Evolutionary conservation across 2,113 vertebrate species (phyloP), one percentile per base, ranked within the genome.

Genomic region (Oxyruncus cristatus): DNA sequence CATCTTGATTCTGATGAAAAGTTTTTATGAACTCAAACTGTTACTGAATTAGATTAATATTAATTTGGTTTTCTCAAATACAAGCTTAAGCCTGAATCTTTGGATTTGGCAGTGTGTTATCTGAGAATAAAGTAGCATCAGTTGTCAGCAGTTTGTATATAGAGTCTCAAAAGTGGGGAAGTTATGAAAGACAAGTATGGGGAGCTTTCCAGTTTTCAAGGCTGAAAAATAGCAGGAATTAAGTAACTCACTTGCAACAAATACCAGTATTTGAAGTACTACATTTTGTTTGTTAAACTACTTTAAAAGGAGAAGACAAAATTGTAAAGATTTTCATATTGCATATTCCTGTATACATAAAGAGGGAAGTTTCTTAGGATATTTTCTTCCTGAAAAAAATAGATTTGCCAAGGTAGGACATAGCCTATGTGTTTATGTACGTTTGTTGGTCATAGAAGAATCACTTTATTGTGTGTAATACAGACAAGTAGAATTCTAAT

Each of bases 271-370:
- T 90, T 88, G 15, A 71, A 74, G 21, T 66, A 13, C 4, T 61
- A 19, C 1, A 2, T 70, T 66, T 12, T 46, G 26, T 50, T 67
- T 28, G 2, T 61, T 62, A n/a, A 77, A 14, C 9, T 44, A 7
- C 11, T 44, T 50, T 30, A 41, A 20, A 35, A 44, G 42, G 19
- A 28, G 16, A 19, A 53, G 2, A 8, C 3, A 24, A 0, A 2
- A 11, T 44, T 23, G 7, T 9, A 42, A 65, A 44, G 1, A 19
- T 81, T 87, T 74, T 26, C 12, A 28, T 53, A 9, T 35, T 4
- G 2, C 15, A 13, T 30, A 46, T 19, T 18, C 23, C 71, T 33
- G 21, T 4, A 26, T 1, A 2, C 2, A 6, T 27, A 39, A 70
- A 52, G 16, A 49, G 18, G 13, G 2, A 67, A 52, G 3, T 7